phyloP scores from a whole-genome alignment of 2,113 vertebrate genomes.

The Triplophysa rosa region DNA sequence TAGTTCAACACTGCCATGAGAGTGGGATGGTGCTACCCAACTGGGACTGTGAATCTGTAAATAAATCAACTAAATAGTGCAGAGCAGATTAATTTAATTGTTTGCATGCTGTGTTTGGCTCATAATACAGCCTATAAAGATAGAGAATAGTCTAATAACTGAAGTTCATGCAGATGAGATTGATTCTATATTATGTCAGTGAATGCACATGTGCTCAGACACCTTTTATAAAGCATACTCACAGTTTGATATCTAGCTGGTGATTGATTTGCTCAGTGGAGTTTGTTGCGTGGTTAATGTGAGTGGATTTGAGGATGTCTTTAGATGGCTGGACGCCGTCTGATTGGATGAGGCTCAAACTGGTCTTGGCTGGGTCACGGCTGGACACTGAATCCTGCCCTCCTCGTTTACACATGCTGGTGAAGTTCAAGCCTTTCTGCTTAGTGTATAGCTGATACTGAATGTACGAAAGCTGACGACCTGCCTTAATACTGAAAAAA shows the following conservation, averaged over 20 bases:
- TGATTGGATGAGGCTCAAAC: conserved; percentile 59
- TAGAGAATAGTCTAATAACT: too few relatives aligned
- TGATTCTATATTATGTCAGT: too few relatives aligned
- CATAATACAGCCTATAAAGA: too few relatives aligned
- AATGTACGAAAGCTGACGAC: conserved; percentile 84
- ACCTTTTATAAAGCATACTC: conserved; percentile 50
- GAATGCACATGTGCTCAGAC: too few relatives aligned
- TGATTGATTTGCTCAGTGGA: conserved; percentile 43
- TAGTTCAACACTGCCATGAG: too few relatives aligned
- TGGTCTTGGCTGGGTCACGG: conserved; percentile 70
- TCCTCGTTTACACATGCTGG: conserved; percentile 68
- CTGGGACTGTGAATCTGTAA: too few relatives aligned
- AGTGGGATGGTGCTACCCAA: too few relatives aligned
- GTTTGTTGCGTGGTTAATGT: conserved; percentile 50
- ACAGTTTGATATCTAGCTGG: conserved; percentile 64
- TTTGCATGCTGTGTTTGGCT: too few relatives aligned
- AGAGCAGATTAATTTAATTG: too few relatives aligned
- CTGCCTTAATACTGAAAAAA: conserved; percentile 86
- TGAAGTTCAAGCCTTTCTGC: conserved; percentile 86
- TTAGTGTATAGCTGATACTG: conserved; percentile 93
- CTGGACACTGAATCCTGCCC: conserved; percentile 69
- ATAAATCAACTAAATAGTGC: too few relatives aligned
- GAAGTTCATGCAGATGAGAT: too few relatives aligned
- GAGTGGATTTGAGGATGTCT: conserved; percentile 22
- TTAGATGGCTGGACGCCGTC: conserved; percentile 53